Percentiles rank a stretch among this genome's conserved stretches.
phyloP scores from a whole-genome alignment of 2,888 invertebrate species.

The Morpho deidamia region DNA sequence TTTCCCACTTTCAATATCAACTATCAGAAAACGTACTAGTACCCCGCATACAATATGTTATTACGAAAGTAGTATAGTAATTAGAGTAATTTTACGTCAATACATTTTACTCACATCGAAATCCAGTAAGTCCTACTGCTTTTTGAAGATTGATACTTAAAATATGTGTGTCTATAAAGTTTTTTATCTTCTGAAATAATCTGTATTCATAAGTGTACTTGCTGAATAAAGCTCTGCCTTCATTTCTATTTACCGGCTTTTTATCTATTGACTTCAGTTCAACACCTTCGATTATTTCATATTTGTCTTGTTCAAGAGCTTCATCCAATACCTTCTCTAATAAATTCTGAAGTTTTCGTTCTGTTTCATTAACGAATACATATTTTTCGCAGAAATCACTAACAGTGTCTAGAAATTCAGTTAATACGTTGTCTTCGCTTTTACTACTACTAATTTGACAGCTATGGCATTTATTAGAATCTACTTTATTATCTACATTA shows the following conservation, averaged over 20 bases:
- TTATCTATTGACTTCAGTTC: conserved; percentile 57
- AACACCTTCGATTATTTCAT: conserved; percentile 79
- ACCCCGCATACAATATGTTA: too few species aligned
- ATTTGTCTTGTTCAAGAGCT: conserved; percentile 72
- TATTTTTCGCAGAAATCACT: conserved; percentile 48
- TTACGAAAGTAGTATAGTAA: too few species aligned
- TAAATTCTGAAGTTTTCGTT: conserved; percentile 61
- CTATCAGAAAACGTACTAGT: too few species aligned
- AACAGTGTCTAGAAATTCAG: conserved; percentile 48
- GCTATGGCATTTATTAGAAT: conserved; percentile 66
- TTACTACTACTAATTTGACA: conserved; percentile 56
- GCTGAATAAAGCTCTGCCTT: conserved; percentile 58
- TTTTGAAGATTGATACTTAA: conserved; percentile 83
- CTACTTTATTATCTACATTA: conserved; percentile 57
- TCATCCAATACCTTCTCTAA: conserved; percentile 78
- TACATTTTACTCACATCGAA: conserved; percentile 74
- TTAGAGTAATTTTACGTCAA: not conserved
- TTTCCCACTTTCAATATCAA: too few species aligned
- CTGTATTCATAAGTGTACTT: conserved; percentile 71
- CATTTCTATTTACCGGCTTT: conserved; percentile 27
- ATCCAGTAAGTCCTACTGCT: conserved; percentile 81
- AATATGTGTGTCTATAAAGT: conserved; percentile 79
- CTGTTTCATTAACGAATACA: conserved; percentile 53
- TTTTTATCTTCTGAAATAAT: conserved; percentile 76
- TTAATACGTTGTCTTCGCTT: conserved; percentile 33